phyloP scores from a whole-genome alignment of 2,888 invertebrate species.

The Orchestes rusci region DNA sequence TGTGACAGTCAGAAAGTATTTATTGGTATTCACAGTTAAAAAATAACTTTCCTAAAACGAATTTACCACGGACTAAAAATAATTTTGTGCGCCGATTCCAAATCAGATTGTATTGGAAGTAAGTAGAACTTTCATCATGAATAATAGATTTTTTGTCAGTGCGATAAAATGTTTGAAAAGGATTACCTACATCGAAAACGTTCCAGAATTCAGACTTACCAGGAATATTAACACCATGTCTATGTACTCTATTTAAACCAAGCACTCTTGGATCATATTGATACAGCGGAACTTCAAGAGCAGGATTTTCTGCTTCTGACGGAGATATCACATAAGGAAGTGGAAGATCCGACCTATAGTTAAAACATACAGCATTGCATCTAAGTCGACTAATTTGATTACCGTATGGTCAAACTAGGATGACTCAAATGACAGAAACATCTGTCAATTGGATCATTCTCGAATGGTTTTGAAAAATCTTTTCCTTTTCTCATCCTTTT shows the following conservation, averaged over 20 bases:
- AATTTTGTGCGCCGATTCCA: no score
- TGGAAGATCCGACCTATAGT: conserved; percentile 60
- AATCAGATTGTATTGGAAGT: no score
- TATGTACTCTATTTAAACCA: conserved; percentile 51
- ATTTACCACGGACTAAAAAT: no score
- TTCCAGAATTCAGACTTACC: no score
- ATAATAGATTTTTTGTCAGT: no score
- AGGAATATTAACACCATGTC: conserved; percentile 68
- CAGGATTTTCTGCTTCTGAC: conserved; percentile 50
- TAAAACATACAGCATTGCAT: neutral
- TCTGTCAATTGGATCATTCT: conserved; percentile 54
- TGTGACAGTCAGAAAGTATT: no score
- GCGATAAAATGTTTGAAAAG: no score
- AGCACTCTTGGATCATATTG: conserved; percentile 55
- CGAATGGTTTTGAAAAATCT: conserved; percentile 43
- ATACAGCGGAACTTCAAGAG: conserved; percentile 52
- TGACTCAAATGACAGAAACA: conserved; percentile 56
- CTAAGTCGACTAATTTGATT: no score
- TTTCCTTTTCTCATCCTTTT: conserved; percentile 38
- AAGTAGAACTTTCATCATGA: no score
- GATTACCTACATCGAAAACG: no score
- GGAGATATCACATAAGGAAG: conserved; percentile 56
- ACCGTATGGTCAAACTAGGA: conserved; percentile 18
- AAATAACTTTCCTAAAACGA: no score
- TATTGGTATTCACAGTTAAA: no score